Evolutionary conservation across 2,888 invertebrate species (phyloP).

Genomic region (Gibbula magus): DNA sequence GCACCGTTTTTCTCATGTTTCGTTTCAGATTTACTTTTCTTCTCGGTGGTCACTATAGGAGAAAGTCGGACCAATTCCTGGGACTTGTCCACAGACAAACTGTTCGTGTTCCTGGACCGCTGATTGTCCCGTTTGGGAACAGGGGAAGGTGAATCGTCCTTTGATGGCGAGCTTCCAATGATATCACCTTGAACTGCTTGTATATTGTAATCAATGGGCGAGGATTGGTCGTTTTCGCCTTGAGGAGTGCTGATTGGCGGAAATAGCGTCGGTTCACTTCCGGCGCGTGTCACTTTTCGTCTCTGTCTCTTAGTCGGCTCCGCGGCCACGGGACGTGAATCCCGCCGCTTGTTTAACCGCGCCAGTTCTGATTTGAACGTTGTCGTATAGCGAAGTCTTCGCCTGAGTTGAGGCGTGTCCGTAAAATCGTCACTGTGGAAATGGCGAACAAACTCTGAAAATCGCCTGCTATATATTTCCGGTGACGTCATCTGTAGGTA

Average conservation of each 20-base stretch:
- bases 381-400: conserved; percentile 43
- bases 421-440: conserved; percentile 20
- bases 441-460: conserved; percentile 29
- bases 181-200: background rate
- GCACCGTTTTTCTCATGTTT: conserved; percentile 5
- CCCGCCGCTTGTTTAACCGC: conserved; percentile 47
- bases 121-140: background rate
- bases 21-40: conserved; percentile 27
- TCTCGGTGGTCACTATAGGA: conserved; percentile 14
- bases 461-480: conserved; percentile 29
- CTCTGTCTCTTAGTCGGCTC: conserved; percentile 21
- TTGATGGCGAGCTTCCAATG: background rate
- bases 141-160: conserved; percentile 11
- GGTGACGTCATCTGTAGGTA: conserved; percentile 29
- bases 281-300: background rate
- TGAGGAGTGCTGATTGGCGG: conserved; percentile 47
- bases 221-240: conserved; percentile 34
- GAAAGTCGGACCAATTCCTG: conserved; percentile 16
- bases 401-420: conserved; percentile 32
- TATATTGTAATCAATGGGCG: background rate
- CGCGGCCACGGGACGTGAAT: conserved; percentile 36
- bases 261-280: conserved; percentile 40
- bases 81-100: conserved; percentile 10
- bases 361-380: conserved; percentile 43
- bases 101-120: background rate